Base-by-base conservation (phyloP, 2,888 invertebrate genomes). In the Gymnoscelis rufifasciata region DNA sequence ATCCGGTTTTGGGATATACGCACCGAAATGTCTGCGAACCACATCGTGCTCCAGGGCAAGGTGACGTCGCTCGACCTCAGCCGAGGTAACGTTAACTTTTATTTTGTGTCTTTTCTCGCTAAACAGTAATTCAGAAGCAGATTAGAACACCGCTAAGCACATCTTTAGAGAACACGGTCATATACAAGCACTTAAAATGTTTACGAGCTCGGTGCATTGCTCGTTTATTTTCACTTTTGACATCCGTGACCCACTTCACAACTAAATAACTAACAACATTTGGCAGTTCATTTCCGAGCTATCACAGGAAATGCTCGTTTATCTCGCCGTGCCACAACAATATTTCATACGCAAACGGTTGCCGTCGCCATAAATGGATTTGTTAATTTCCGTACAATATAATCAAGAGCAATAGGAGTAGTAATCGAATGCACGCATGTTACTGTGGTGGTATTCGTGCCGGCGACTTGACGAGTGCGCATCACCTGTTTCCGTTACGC, bases 1-100 rank as follows among this genome's bases (percentile, higher is more conserved):
- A 95, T 99, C 63, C 92, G 98, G 41, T 96, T 99, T 83, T 99
- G 98, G 98, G 99, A 99, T 82, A 94, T 94, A 53, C 91, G 99
- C 64, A 92, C 94, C 10, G 97, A 97, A 66, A 92, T 93, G 66
- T 93, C 93, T 59, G 92, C 93, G 52, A 96, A 95, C 72, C 96
- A 97, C 81, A 94, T 97, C 55, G 81, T 93, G 57, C 90, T 99
- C 52, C 95, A 96, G 75, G 98, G 97, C 48, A 96, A 96, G 90
- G 94, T 99, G 57, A 98, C 98, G 28, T 98, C 98, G 35, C 90
- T 99, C 60, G 97, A 97, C 84, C 89, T 98, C 58, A 95, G 97
- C 51, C 92, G 94, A 90, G 97, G 97, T 96, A 83, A 60, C 24
- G 14, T 47, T 30, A 30, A 29, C 26, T 43, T 45, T 46, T 51